These are phyloP conservation scores for human DNA, from an alignment of 2,113 vertebrate genomes.

Conservation along the genomic window DNA sequence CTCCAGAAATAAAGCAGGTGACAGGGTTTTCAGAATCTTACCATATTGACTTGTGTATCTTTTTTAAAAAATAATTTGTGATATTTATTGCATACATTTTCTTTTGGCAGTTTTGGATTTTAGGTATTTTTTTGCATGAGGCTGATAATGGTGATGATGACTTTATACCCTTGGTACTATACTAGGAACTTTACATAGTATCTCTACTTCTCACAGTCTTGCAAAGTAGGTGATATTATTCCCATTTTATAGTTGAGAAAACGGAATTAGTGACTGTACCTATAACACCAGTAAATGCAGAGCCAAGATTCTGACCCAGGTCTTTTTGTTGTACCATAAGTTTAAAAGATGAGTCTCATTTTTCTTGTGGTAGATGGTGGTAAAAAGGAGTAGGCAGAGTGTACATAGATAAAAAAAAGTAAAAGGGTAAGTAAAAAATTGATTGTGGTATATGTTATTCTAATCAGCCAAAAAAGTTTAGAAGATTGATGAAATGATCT, in stretches of 20 bases:
- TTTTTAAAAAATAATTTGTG: constrained; percentile 55
- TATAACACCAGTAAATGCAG: not conserved
- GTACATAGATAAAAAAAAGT: not conserved
- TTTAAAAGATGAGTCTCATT: constrained; percentile 19
- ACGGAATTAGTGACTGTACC: not conserved
- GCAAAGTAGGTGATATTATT: not conserved
- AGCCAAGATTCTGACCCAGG: not conserved
- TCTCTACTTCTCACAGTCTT: not conserved
- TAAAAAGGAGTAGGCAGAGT: not conserved
- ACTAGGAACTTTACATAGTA: constrained; percentile 8
- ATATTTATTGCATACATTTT: constrained; percentile 59
- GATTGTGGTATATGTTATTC: not conserved
- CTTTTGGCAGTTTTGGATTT: constrained; percentile 47
- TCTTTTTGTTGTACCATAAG: not conserved
- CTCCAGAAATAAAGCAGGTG: constrained; percentile 75
- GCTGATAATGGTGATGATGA: constrained; percentile 20
- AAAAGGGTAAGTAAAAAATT: not conserved
- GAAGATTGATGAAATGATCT: constrained; percentile 28
- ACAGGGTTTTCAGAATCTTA: constrained; percentile 72
- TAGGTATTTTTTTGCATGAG: constrained; percentile 47
- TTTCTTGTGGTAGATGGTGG: constrained; percentile 6
- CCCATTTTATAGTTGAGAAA: constrained; percentile 17
- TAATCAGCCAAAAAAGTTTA: not conserved
- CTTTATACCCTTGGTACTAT: constrained; percentile 1
- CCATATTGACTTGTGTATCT: constrained; percentile 57